Conservation (phyloP, 1,140 invertebrate species). For the Acromyrmex heyeri region DNA sequence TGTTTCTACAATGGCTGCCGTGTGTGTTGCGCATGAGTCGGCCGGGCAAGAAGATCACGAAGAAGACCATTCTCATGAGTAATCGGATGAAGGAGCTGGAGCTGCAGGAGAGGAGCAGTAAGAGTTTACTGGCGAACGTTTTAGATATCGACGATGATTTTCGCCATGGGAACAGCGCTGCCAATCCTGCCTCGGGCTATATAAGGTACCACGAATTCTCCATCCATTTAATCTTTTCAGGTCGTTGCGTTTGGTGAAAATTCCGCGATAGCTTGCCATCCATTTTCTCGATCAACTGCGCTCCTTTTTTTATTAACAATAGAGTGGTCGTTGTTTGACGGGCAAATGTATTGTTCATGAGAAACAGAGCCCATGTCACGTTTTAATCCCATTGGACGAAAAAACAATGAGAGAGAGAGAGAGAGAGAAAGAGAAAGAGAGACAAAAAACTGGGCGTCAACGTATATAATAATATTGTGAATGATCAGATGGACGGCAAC, state of each 20-base stretch:
- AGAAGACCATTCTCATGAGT: conserved; percentile 95
- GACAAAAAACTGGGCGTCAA: neutral
- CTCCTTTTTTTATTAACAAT: conserved; percentile 33
- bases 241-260: neutral
- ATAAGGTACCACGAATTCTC: conserved; percentile 78
- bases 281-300: conserved; percentile 1
- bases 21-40: conserved; percentile 97
- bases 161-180: conserved; percentile 87
- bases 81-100: conserved; percentile 96
- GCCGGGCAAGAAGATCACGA: conserved; percentile 97
- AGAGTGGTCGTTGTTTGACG: neutral
- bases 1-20: conserved; percentile 98
- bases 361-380: conserved; percentile 21
- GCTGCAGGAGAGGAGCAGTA: conserved; percentile 96
- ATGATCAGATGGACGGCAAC: neutral
- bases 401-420: neutral
- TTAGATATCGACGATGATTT: conserved; percentile 98
- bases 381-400: conserved; percentile 30
- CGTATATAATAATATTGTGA: conserved; percentile 47
- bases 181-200: conserved; percentile 81
- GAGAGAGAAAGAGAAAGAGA: neutral
- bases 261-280: neutral
- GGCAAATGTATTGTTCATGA: neutral
- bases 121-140: conserved; percentile 97
- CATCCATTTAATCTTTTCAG: conserved; percentile 1